Percentiles rank a stretch among this genome's conserved stretches.
Conservation (phyloP, 1,140 invertebrate genomes). For the Zaprionus capensis region DNA sequence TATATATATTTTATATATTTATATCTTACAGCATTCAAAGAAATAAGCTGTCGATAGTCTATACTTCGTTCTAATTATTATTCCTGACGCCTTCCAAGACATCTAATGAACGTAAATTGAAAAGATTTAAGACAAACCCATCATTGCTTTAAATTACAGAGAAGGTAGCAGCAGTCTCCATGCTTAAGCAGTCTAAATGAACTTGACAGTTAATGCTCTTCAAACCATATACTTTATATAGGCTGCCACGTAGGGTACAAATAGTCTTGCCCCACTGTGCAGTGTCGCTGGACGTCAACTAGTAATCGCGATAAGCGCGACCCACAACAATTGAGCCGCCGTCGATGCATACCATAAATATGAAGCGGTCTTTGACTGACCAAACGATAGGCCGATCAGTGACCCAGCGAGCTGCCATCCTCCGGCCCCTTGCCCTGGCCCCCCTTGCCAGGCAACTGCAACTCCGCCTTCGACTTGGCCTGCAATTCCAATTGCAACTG, state of each 20-base stretch:
- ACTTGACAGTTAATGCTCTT: too few relatives aligned
- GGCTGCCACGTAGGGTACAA: not conserved
- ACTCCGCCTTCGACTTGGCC: conserved; percentile 22
- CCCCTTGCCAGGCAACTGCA: not conserved
- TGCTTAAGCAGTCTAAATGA: too few relatives aligned
- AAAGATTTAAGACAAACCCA: too few relatives aligned
- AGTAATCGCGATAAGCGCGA: conserved; percentile 51
- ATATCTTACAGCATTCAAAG: too few relatives aligned
- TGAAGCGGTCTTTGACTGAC: conserved; percentile 48
- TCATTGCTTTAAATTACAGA: too few relatives aligned
- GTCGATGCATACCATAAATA: conserved; percentile 41
- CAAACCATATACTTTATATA: too few relatives aligned
- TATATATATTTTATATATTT: too few relatives aligned
- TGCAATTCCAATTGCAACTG: conserved; percentile 13
- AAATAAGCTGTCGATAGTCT: too few relatives aligned
- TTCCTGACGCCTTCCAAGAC: too few relatives aligned
- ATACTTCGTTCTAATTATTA: too few relatives aligned
- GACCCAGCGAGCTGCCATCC: conserved; percentile 24
- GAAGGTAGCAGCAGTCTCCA: too few relatives aligned
- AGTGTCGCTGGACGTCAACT: conserved; percentile 19
- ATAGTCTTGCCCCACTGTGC: conserved; percentile 2
- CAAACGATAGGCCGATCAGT: conserved; percentile 7
- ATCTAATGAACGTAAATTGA: too few relatives aligned
- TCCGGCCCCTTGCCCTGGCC: not conserved
- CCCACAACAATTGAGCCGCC: conserved; percentile 30